These are phyloP conservation scores for Acropora yongei DNA, from an alignment of 64 coral and sea anemone species.

Conservation along the genomic window DNA sequence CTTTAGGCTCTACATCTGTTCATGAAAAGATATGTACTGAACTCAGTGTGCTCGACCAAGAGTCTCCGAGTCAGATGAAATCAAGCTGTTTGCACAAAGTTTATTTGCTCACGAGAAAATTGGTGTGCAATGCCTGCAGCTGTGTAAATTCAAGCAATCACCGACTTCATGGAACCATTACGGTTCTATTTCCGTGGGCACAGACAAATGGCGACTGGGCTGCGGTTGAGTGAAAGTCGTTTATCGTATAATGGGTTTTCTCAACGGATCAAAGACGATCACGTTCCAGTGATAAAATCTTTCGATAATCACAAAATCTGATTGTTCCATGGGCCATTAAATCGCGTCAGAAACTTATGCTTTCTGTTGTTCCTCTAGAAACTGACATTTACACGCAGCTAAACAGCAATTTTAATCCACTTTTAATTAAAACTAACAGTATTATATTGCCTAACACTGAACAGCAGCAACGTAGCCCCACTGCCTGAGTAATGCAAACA, in stretches of 20 bases:
- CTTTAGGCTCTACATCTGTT: neutral
- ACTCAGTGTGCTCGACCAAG: neutral
- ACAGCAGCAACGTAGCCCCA: neutral
- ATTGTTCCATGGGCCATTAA: neutral
- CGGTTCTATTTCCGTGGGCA: conserved; percentile 3
- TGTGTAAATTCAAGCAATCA: conserved; percentile 8
- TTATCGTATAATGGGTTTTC: conserved; percentile 6
- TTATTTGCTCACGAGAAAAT: neutral
- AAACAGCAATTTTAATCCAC: conserved; percentile 3
- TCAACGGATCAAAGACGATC: neutral
- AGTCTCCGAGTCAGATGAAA: neutral
- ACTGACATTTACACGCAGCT: neutral
- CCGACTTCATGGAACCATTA: neutral
- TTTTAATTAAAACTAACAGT: neutral
- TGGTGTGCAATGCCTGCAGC: neutral
- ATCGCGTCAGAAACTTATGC: neutral
- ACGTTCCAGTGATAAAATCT: neutral
- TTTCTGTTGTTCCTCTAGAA: conserved; percentile 5
- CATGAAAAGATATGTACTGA: neutral
- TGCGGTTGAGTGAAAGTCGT: neutral
- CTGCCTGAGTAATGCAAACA: neutral
- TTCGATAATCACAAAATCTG: conserved; percentile 4
- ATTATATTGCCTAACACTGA: neutral
- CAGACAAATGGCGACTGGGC: neutral
- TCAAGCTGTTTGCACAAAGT: conserved; percentile 1